A percentile compares a stretch with the other conserved stretches of the same genome.
Conservation (phyloP, 2,113 vertebrate genomes). For the Hydrochoerus hydrochaeris region DNA sequence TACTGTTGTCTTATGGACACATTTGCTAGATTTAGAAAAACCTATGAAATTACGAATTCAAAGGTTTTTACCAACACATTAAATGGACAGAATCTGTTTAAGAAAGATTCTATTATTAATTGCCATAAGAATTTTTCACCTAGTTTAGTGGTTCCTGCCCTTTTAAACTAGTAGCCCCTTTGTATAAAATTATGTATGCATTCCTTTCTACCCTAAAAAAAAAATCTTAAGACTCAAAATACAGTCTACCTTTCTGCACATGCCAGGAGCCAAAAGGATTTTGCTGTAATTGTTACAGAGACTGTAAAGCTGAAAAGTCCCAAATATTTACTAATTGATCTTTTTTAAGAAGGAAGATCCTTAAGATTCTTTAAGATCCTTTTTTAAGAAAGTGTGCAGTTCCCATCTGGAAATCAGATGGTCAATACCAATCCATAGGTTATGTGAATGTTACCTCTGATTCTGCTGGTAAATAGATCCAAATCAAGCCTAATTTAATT, state of each 20-base stretch:
- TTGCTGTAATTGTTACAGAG: background rate
- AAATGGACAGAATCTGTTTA: background rate
- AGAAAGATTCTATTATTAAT: background rate
- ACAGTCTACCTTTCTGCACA: background rate
- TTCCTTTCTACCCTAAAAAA: background rate
- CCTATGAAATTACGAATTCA: background rate
- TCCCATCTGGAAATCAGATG: background rate
- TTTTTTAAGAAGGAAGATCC: background rate
- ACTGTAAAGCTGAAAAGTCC: background rate
- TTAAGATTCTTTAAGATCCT: too few species aligned
- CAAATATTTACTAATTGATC: background rate
- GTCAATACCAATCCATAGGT: background rate
- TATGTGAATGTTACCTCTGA: background rate
- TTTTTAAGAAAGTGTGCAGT: too few species aligned
- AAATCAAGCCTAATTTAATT: background rate
- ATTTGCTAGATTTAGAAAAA: background rate
- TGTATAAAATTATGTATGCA: background rate
- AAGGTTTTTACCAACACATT: background rate
- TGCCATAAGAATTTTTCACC: background rate
- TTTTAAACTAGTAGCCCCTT: background rate
- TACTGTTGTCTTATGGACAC: background rate
- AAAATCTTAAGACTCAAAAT: background rate
- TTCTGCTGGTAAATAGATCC: background rate
- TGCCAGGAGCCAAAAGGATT: background rate
- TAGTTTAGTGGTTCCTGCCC: background rate